phyloP scores from a whole-genome alignment of 2,797 vertebrate species.

The Halcyon chelicuti region DNA sequence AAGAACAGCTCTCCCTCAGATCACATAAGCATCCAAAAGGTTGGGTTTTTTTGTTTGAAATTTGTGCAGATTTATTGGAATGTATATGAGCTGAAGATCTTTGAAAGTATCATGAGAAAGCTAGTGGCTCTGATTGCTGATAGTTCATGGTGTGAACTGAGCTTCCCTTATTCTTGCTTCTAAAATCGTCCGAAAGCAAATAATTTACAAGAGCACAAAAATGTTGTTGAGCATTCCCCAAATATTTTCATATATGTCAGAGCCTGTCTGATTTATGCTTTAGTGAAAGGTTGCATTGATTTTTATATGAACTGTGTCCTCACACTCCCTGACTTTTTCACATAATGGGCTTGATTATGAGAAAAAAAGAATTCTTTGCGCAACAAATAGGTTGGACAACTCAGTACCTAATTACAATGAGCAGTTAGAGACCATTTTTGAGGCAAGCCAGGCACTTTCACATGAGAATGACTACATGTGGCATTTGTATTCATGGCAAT shows the following conservation, averaged over 20 bases:
- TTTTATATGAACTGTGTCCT: slow-evolving; percentile 8
- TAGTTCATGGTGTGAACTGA: background rate
- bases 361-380: background rate
- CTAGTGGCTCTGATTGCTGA: background rate
- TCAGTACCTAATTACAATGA: background rate
- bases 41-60: background rate
- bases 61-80: background rate
- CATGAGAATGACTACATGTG: background rate
- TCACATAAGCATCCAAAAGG: background rate
- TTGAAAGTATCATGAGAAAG: background rate
- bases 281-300: slow-evolving; percentile 53
- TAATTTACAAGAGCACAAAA: slow-evolving; percentile 41
- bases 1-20: background rate
- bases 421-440: background rate
- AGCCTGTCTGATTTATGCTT: background rate
- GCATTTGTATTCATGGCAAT: background rate
- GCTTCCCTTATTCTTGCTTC: background rate
- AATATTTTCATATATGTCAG: slow-evolving; percentile 36
- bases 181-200: background rate
- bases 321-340: background rate
- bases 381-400: background rate
- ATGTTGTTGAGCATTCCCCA: slow-evolving; percentile 44
- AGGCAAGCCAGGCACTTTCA: background rate
- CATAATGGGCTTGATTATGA: background rate
- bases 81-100: background rate